Evolutionary conservation across 2,888 invertebrate genomes (phyloP).

Genomic region (Ctena decussata): DNA sequence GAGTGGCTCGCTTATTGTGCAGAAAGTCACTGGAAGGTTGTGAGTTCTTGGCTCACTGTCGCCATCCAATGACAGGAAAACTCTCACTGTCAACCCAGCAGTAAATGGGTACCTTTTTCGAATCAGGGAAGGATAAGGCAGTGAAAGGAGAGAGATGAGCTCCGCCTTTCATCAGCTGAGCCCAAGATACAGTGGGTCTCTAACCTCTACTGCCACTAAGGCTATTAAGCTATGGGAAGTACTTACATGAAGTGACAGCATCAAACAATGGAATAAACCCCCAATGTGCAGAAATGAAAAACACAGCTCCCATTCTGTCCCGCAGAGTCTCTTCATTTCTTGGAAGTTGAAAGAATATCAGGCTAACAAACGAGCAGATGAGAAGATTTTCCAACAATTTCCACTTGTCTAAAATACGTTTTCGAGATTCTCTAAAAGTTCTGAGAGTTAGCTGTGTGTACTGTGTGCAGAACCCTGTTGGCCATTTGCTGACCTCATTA

Average conservation of each 20-base stretch:
- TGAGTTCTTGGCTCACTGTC: no score
- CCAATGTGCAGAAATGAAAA: constrained; percentile 94
- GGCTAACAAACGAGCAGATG: constrained; percentile 89
- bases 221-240: no score
- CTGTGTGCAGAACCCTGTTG: constrained; percentile 93
- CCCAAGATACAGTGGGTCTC: no score
- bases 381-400: constrained; percentile 90
- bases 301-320: constrained; percentile 93
- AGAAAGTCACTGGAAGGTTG: no score
- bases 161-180: no score
- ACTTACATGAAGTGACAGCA: constrained; percentile 93
- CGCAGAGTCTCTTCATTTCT: constrained; percentile 91
- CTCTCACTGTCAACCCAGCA: no score
- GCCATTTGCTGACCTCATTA: constrained; percentile 88
- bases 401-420: constrained; percentile 92
- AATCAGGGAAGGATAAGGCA: no score
- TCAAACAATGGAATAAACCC: constrained; percentile 93
- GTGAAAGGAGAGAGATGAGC: no score
- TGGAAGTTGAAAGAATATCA: constrained; percentile 93
- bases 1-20: no score
- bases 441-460: constrained; percentile 91
- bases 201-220: no score
- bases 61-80: no score
- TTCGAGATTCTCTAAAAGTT: constrained; percentile 89
- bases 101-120: no score